phyloP scores from a whole-genome alignment of 2,113 vertebrate genomes.

The Orthochromis indermauri region DNA sequence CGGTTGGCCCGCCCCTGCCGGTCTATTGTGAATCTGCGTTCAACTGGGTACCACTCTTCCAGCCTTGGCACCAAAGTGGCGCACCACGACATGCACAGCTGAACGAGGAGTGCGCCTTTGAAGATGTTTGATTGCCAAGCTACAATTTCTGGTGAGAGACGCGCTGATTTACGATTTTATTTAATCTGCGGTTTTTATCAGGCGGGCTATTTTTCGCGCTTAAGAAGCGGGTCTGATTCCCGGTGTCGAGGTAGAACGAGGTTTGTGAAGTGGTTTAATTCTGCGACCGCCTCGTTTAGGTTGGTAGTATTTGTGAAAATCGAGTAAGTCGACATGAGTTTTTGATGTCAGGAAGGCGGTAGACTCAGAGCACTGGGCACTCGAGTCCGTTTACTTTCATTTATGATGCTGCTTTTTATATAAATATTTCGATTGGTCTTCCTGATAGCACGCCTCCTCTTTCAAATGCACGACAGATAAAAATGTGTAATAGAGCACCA shows the following conservation, averaged over 20 bases:
- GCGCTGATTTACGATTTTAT: background rate
- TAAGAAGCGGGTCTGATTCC: background rate
- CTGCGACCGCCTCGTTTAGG: background rate
- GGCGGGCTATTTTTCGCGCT: background rate
- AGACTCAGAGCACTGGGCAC: background rate
- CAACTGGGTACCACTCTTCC: constrained; percentile 52
- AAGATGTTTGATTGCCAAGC: constrained; percentile 20
- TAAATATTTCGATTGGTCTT: background rate
- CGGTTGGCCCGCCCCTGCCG: constrained; percentile 56
- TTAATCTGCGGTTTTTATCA: background rate
- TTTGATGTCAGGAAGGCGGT: background rate
- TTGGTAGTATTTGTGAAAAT: background rate
- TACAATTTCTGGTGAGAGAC: constrained; percentile 47
- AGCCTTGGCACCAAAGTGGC: constrained; percentile 55
- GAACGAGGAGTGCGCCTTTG: constrained; percentile 19
- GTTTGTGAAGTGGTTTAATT: background rate
- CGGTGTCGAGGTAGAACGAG: background rate
- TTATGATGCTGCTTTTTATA: background rate
- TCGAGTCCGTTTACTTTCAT: background rate
- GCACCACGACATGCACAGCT: constrained; percentile 44
- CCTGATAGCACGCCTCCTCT: background rate
- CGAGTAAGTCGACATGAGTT: background rate
- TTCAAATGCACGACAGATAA: background rate
- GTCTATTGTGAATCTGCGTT: constrained; percentile 40
- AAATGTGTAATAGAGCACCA: background rate